Evolutionary conservation across 2,888 invertebrate species (phyloP).

Genomic region (Ptychoptera contaminata): DNA sequence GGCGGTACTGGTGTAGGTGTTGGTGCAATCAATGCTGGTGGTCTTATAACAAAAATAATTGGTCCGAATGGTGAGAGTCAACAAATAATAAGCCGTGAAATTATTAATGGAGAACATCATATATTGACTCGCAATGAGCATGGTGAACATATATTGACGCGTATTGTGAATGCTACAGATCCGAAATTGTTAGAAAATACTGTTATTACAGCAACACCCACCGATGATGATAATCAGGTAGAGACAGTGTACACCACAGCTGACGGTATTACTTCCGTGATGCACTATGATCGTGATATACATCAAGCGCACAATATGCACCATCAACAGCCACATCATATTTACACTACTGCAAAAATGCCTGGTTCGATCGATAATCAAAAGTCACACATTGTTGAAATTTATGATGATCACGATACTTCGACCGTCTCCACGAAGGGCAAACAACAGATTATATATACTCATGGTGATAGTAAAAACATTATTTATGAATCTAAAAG

Average conservation of each 20-base stretch:
- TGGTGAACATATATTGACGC: conserved; percentile 31
- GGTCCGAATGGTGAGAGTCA: conserved; percentile 31
- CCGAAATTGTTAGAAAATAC: conserved; percentile 28
- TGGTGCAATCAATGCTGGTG: background rate
- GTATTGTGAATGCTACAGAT: conserved; percentile 29
- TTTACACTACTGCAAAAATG: background rate
- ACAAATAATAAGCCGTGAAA: conserved; percentile 31
- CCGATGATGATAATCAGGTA: conserved; percentile 18
- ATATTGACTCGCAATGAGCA: conserved; percentile 31
- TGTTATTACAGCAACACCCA: conserved; percentile 25
- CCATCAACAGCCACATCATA: conserved; percentile 5
- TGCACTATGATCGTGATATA: conserved; percentile 23
- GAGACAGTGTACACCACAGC: conserved; percentile 27
- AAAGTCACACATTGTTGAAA: conserved; percentile 19
- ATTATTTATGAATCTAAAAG: conserved; percentile 17
- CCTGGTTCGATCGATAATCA: background rate
- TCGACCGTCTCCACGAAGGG: conserved; percentile 5
- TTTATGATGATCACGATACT: conserved; percentile 24
- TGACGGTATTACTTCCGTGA: conserved; percentile 26
- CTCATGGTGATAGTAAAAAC: conserved; percentile 31
- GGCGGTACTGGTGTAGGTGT: background rate
- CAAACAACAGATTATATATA: conserved; percentile 32
- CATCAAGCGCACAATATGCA: background rate
- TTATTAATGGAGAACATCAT: conserved; percentile 31
- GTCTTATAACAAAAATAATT: conserved; percentile 10